Base-by-base conservation (phyloP, 2,888 invertebrate species). In the Chelonus formosanus region DNA sequence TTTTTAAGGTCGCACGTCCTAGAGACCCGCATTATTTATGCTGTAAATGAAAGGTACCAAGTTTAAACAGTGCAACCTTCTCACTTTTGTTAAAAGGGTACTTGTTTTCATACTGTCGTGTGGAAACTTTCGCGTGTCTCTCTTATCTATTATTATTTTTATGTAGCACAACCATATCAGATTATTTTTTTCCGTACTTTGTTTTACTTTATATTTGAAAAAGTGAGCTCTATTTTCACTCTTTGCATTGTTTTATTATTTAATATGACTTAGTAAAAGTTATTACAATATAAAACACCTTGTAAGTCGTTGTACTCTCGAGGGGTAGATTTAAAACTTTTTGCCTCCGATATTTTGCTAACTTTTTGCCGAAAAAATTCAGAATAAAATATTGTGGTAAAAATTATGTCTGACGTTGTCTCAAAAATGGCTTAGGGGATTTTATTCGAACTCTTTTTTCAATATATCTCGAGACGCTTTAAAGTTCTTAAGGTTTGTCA, bases 11-110 rank as follows among this genome's bases (percentile, higher is more conserved):
- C 63, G 32, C 47, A 55, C 50, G 4, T 52, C 47, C 50, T 5
- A 20, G 7, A 3, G 31, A 44, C 58, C 67, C 63, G 66, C 69
- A 71, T 71, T 71, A 71, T 71, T 73, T 69, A 71, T 56, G 20
- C 62, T 52, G 55, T 71, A 44, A 67, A 70, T 71, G 65, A 65
- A 65, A 64, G 48, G 40, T 45, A 31, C 58, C 10, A 58, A 45
- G 64, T 32, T 45, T 43, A 8, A 45, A 43, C 47, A 36, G 45
- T 35, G 59, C 50, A 70, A 73, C 68, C 65, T 74, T 69, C 67
- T 63, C 67, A 5, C 40, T 57, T 72, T 67, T 65, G 66, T 69
- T 66, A 68, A 69, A 63, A 66, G 50, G 65, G 53, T 10, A 63
- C 34, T 52, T 53, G 36, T 45, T 59, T 10, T 50, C 31, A 34